Evolutionary conservation across 2,113 vertebrate species (phyloP).

Genomic region (Sinocyclocheilus maitianheensis): DNA sequence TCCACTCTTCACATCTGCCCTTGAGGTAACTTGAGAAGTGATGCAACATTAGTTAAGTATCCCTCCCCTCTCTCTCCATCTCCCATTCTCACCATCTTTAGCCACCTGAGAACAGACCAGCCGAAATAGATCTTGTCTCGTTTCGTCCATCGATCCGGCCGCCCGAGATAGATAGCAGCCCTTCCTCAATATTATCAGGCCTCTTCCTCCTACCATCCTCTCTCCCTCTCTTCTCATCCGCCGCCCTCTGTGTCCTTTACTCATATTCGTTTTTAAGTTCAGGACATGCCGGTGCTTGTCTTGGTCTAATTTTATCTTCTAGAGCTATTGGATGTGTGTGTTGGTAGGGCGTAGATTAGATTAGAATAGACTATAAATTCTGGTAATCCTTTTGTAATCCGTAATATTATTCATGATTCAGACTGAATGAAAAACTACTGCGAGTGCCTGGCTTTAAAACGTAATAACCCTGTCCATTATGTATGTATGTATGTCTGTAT

Average conservation of each 20-base stretch:
- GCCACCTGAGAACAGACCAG: slow-evolving; percentile 41
- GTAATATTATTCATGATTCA: slow-evolving; percentile 41
- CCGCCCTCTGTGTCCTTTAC: slow-evolving; percentile 12
- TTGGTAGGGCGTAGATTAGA: slow-evolving; percentile 17
- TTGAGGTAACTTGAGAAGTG: slow-evolving; percentile 49
- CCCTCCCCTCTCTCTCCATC: slow-evolving; percentile 5
- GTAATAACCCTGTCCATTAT: background rate
- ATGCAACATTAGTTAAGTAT: slow-evolving; percentile 49
- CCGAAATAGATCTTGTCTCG: slow-evolving; percentile 53
- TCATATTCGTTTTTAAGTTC: background rate
- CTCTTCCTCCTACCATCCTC: background rate
- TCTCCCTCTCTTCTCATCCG: background rate
- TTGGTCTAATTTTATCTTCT: slow-evolving; percentile 23
- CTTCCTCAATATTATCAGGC: slow-evolving; percentile 43
- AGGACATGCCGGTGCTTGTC: slow-evolving; percentile 8
- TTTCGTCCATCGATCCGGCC: slow-evolving; percentile 43
- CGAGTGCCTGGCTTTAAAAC: background rate
- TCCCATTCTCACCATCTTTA: slow-evolving; percentile 32
- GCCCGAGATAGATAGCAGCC: slow-evolving; percentile 37
- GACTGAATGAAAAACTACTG: slow-evolving; percentile 38
- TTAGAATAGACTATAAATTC: slow-evolving; percentile 34
- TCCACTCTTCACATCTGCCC: slow-evolving; percentile 47
- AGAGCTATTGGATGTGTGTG: slow-evolving; percentile 8
- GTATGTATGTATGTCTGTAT: background rate
- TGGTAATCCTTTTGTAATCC: slow-evolving; percentile 45